phyloP scores from a whole-genome alignment of 2,113 vertebrate species.

The Syrrhaptes paradoxus region DNA sequence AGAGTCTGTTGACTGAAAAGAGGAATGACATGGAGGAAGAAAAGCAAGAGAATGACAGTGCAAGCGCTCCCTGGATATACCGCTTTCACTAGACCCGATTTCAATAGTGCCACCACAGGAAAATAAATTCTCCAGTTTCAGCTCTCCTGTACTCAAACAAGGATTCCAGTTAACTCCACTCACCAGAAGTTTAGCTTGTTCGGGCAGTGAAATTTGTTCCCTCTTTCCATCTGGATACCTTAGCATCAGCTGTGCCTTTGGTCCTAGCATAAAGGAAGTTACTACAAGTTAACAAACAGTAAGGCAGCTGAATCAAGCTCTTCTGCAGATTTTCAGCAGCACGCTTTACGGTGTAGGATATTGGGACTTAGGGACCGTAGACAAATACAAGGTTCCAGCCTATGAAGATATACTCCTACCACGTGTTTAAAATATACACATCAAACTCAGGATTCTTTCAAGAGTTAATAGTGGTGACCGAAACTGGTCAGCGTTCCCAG shows the following conservation, averaged over 20 bases:
- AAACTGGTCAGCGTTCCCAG: accelerated
- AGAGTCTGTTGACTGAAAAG: background rate
- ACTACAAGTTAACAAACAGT: constrained; percentile 9
- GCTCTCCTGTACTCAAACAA: background rate
- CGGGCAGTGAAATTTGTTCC: constrained; percentile 95
- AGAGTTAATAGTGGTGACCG: background rate
- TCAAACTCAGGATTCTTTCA: background rate
- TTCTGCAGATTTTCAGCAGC: background rate
- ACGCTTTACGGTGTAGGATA: background rate
- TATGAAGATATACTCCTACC: background rate
- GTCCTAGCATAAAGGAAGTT: constrained; percentile 80
- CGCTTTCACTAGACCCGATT: accelerated
- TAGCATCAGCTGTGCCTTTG: constrained; percentile 97
- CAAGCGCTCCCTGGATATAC: background rate
- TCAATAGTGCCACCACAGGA: background rate
- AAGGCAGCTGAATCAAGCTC: background rate
- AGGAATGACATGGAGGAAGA: accelerated
- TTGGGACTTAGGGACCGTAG: background rate
- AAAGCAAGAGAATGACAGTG: background rate
- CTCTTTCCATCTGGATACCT: constrained; percentile 97
- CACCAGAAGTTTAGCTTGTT: constrained; percentile 95
- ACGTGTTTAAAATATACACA: background rate
- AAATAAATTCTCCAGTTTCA: background rate
- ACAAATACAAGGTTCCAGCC: background rate
- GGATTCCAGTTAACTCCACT: constrained; percentile 54